phyloP scores from a whole-genome alignment of 2,888 invertebrate genomes.

The Adineta ricciae region DNA sequence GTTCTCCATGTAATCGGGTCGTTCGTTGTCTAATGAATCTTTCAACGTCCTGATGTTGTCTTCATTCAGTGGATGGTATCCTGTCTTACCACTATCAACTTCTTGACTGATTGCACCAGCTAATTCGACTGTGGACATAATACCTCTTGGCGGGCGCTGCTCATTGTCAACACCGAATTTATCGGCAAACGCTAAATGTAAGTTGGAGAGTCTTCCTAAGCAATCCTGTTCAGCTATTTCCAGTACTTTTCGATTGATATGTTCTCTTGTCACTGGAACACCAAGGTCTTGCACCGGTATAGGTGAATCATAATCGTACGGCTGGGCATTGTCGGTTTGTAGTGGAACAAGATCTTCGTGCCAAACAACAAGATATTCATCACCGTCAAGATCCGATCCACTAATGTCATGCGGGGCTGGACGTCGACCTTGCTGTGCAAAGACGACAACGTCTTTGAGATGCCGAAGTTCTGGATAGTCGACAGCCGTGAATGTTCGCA shows the following conservation, averaged over 20 bases:
- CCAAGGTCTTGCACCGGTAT: not conserved
- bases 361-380: slow-evolving; percentile 9
- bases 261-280: not conserved
- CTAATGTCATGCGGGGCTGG: not conserved
- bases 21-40: not conserved
- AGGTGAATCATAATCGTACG: not conserved
- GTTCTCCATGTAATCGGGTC: slow-evolving; percentile 4
- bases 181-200: slow-evolving; percentile 8
- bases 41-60: not conserved
- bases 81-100: not conserved
- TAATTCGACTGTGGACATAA: not conserved
- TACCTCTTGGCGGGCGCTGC: not conserved
- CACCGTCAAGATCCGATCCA: slow-evolving; percentile 8
- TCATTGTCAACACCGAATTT: not conserved
- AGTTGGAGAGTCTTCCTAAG: not conserved
- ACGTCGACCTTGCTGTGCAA: not conserved
- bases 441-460: not conserved
- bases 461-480: not conserved
- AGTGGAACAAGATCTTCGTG: slow-evolving; percentile 11
- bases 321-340: not conserved
- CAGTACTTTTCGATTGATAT: not conserved
- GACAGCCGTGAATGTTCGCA: not conserved
- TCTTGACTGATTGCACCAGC: slow-evolving; percentile 15
- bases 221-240: not conserved
- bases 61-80: not conserved